phyloP scores from a whole-genome alignment of 2,888 invertebrate species.

The Stenichneumon culpator region DNA sequence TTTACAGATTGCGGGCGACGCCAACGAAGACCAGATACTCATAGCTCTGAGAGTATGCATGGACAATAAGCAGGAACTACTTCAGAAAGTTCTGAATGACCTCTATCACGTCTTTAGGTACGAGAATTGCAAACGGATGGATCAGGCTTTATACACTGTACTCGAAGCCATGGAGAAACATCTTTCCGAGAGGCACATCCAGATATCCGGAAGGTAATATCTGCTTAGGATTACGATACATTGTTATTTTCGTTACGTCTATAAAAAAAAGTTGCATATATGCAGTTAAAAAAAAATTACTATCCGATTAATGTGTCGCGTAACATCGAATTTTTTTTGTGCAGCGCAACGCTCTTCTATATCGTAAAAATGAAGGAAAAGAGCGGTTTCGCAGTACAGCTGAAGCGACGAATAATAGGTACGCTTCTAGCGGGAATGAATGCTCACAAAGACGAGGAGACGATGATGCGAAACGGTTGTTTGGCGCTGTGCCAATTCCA shows the following conservation, averaged over 20 bases:
- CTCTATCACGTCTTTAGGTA: conserved; percentile 95
- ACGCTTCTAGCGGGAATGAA: conserved; percentile 96
- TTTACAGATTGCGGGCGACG: conserved; percentile 94
- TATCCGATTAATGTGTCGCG: no score
- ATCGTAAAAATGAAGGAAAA: conserved; percentile 96
- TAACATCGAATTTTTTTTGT: conserved; percentile 72
- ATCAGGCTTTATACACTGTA: conserved; percentile 92
- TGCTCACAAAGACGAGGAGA: conserved; percentile 93
- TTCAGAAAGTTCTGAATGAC: conserved; percentile 95
- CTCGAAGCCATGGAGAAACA: conserved; percentile 96
- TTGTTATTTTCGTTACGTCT: background rate
- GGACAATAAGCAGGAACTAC: conserved; percentile 91
- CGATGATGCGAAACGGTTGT: conserved; percentile 98
- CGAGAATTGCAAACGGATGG: conserved; percentile 92
- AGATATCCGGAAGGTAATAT: conserved; percentile 95
- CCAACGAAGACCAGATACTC: conserved; percentile 95
- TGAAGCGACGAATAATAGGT: conserved; percentile 93
- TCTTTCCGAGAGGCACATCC: conserved; percentile 94
- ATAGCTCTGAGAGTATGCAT: conserved; percentile 94
- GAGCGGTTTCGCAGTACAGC: conserved; percentile 89
- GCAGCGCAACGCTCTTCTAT: conserved; percentile 97
- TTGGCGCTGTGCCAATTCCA: conserved; percentile 97
- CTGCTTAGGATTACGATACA: conserved; percentile 35
- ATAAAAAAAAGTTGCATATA: background rate
- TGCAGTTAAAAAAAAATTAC: no score